Evolutionary conservation across 2,797 vertebrate genomes (phyloP).

Genomic region (Halcyon smyrnensis): DNA sequence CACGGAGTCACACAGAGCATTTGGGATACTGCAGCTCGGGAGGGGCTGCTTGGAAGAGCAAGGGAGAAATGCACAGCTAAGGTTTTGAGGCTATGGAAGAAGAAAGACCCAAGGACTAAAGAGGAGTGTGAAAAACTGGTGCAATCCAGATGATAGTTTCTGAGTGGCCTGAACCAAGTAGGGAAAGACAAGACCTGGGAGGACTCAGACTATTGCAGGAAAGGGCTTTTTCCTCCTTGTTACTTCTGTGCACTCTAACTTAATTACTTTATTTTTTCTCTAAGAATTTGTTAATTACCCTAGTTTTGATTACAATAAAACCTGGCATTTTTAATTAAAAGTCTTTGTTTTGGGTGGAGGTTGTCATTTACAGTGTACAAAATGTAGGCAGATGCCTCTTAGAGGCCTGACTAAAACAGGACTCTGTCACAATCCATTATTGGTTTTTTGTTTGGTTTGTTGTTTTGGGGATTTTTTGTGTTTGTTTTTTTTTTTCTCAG

Average conservation of each 20-base stretch:
- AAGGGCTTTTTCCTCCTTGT: neutral
- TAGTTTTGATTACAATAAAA: neutral
- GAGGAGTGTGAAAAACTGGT: neutral
- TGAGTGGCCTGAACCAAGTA: neutral
- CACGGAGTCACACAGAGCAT: accelerated
- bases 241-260: neutral
- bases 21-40: neutral
- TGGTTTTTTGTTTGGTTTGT: accelerated
- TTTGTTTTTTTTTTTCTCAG: neutral
- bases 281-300: neutral
- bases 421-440: neutral
- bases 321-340: neutral
- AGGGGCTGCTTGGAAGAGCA: neutral
- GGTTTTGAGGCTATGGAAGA: neutral
- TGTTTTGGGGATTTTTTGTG: neutral
- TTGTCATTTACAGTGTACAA: neutral
- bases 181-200: neutral
- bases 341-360: neutral
- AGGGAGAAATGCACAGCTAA: neutral
- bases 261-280: neutral
- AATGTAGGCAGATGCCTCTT: neutral
- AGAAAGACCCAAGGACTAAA: neutral
- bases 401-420: neutral
- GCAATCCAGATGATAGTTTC: neutral
- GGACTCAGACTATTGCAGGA: neutral